Conservation (phyloP, 2,888 invertebrate genomes). For the Caenorhabditis parvicauda region DNA sequence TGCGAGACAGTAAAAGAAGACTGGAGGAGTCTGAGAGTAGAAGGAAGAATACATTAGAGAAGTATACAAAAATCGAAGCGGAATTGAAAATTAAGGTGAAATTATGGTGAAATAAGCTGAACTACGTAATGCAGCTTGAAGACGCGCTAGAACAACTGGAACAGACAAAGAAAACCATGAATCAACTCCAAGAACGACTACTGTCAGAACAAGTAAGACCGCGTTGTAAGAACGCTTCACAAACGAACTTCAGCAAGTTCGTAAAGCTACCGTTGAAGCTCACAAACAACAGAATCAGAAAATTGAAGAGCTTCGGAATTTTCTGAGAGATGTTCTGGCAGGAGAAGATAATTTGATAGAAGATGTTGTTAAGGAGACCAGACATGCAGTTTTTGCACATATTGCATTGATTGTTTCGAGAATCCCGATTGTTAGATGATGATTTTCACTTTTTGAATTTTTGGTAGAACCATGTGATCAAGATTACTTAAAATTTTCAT, state of each 20-base stretch:
- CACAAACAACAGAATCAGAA: slow-evolving; percentile 25
- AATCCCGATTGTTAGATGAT: slow-evolving; percentile 35
- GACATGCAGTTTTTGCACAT: slow-evolving; percentile 29
- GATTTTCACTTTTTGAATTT: too few relatives aligned
- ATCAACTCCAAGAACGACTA: slow-evolving; percentile 13
- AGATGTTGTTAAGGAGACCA: slow-evolving; percentile 24
- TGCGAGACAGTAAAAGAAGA: slow-evolving; percentile 29
- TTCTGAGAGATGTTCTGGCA: slow-evolving; percentile 21
- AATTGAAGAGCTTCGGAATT: slow-evolving; percentile 18
- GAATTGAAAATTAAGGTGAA: slow-evolving; percentile 13
- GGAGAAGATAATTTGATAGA: slow-evolving; percentile 20
- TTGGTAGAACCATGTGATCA: too few relatives aligned
- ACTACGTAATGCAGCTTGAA: slow-evolving; percentile 12
- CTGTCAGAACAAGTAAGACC: slow-evolving; percentile 12
- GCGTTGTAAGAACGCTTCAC: background rate
- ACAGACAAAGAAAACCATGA: slow-evolving; percentile 7
- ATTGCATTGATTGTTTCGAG: slow-evolving; percentile 28
- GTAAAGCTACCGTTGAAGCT: slow-evolving; percentile 16
- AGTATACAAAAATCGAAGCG: slow-evolving; percentile 22
- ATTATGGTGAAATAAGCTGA: background rate
- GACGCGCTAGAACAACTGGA: slow-evolving; percentile 9
- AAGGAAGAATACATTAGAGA: slow-evolving; percentile 17
- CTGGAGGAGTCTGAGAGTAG: slow-evolving; percentile 32
- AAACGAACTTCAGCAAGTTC: slow-evolving; percentile 2
- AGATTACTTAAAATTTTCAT: too few relatives aligned